A percentile compares a stretch with the other conserved stretches of the same genome.
Conservation (phyloP, 1,140 invertebrate genomes). For the Zaprionus inermis region DNA sequence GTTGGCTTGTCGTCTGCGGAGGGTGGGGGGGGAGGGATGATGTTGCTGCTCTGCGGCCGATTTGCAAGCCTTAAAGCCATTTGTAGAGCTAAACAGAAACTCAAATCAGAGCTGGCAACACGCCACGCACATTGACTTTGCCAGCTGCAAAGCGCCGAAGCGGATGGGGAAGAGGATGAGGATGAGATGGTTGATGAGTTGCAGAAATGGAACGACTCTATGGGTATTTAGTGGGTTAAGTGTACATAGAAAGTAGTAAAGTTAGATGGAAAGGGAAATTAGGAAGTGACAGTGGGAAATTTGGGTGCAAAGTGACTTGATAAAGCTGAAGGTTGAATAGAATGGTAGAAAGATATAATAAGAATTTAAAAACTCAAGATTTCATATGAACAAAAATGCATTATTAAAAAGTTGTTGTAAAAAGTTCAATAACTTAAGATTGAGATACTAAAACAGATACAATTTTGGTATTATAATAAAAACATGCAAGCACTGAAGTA, state of each 20-base stretch:
- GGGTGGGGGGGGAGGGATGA: not conserved
- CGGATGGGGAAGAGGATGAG: not conserved
- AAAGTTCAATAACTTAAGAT: too few relatives aligned
- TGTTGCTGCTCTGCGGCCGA: constrained; percentile 50
- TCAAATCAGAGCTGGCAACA: constrained; percentile 53
- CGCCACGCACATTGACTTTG: constrained; percentile 72
- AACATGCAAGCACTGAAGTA: too few relatives aligned
- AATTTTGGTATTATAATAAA: too few relatives aligned
- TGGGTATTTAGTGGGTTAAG: constrained; percentile 1
- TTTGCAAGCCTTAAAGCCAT: constrained; percentile 73
- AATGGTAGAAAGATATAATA: not conserved
- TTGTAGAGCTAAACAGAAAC: constrained; percentile 62
- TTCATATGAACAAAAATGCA: too few relatives aligned
- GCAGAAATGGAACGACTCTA: not conserved
- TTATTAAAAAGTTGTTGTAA: too few relatives aligned
- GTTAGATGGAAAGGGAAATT: not conserved
- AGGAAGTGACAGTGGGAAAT: not conserved
- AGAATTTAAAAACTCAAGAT: too few relatives aligned
- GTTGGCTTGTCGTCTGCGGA: constrained; percentile 53
- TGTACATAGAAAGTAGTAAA: not conserved
- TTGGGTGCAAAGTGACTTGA: not conserved
- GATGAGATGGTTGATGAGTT: constrained; percentile 5
- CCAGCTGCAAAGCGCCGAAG: constrained; percentile 52
- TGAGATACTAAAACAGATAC: too few relatives aligned
- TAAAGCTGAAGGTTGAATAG: not conserved